Evolutionary conservation across 2,113 vertebrate genomes (phyloP).

Genomic region (Osmerus mordax): DNA sequence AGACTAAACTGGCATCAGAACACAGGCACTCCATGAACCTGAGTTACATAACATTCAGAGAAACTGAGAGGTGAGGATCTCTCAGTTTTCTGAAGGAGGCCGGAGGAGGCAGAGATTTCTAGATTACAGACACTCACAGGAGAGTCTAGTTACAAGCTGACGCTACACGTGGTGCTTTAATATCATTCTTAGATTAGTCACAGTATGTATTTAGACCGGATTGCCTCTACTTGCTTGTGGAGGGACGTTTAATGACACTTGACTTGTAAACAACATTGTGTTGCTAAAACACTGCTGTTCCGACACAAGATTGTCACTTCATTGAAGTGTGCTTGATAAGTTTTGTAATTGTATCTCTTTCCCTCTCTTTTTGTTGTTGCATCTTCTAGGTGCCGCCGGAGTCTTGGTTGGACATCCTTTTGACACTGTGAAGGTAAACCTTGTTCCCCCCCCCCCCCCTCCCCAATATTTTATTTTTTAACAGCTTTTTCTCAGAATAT

Average conservation of each 20-base stretch:
- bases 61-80: background rate
- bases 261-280: background rate
- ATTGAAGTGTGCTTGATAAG: no score
- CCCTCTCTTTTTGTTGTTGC: background rate
- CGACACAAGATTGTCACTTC: no score
- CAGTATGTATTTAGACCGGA: background rate
- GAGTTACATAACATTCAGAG: conserved; percentile 37
- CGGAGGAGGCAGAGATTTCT: background rate
- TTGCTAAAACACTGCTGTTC: no score
- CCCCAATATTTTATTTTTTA: background rate
- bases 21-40: background rate
- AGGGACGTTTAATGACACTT: background rate
- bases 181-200: background rate
- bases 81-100: conserved; percentile 6
- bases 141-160: background rate
- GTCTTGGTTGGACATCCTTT: conserved; percentile 97
- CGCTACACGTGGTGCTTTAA: background rate
- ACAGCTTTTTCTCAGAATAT: background rate
- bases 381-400: conserved; percentile 85
- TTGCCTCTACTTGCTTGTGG: background rate
- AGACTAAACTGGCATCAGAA: conserved; percentile 15
- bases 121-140: background rate
- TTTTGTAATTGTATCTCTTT: background rate
- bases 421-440: conserved; percentile 94
- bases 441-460: background rate